Conservation (phyloP, 2,888 invertebrate genomes). For the Ramazzottius varieornatus region DNA sequence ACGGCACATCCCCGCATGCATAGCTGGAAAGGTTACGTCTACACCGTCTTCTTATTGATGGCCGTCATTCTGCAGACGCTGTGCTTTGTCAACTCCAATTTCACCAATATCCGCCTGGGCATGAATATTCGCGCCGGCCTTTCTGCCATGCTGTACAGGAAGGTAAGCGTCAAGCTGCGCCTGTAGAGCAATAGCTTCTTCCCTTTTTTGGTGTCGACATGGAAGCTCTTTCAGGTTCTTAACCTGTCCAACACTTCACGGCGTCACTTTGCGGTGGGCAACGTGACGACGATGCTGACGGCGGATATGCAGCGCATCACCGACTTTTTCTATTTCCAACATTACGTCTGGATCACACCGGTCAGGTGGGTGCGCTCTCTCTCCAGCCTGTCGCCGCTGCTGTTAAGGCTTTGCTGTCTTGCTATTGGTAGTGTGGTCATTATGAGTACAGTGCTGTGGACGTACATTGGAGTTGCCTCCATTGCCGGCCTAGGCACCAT, state of each 20-base stretch:
- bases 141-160: background rate
- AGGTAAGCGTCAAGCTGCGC: too few species aligned
- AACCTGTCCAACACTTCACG: background rate
- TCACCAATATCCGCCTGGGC: background rate
- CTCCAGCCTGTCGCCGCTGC: too few species aligned
- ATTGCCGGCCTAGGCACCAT: background rate
- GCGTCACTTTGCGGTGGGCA: background rate
- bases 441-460: background rate
- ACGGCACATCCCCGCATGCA: too few species aligned
- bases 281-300: background rate
- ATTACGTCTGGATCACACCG: constrained; percentile 2
- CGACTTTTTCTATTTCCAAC: background rate
- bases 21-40: background rate
- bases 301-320: background rate
- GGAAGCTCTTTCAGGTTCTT: too few species aligned
- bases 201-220: too few species aligned
- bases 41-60: background rate
- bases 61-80: background rate
- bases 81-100: background rate
- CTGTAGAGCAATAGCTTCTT: too few species aligned
- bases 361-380: too few species aligned
- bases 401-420: too few species aligned
- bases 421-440: background rate
- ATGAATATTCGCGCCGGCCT: background rate
- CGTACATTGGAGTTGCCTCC: background rate